Evolutionary conservation across 2,113 vertebrate species (phyloP), one percentile per base, ranked within the genome.

Genomic region (Oreochromis spilurus): DNA sequence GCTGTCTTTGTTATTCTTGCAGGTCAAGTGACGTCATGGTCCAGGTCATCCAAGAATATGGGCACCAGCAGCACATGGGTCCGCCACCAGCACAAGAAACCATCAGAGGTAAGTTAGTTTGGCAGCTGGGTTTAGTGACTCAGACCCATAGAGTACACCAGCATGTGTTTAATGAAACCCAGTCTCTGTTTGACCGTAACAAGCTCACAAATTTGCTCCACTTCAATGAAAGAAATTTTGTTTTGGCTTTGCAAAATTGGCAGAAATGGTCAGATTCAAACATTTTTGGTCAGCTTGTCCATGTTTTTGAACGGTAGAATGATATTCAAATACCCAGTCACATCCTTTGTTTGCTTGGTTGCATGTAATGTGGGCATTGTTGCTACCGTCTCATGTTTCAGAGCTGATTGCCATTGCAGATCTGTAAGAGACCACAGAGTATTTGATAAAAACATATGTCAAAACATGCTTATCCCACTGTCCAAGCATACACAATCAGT

Each of bases 31-130:
- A 99, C 97, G 0, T 97, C 97, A 3, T 96, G 97, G 88, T 97
- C 97, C 90, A 96, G 97, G 96, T 98, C 97, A 87, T 98, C 98
- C 91, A 99, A 97, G 95, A 81, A 93, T 92, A 91, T 82, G 62
- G 97, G 95, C 80, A 97, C 97, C 95, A 98, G 97, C 94, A 97
- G 97, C 87, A 95, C 97, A 91, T 99, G 98, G 98, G 96, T 97
- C 84, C 97, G 97, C 48, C 98, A 97, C 91, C 98, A 97, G 95
- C 98, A 98, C 92, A 99, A 98, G 96, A 99, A 98, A 89, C 98
- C 98, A 8, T 99, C 98, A 24, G 98, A 99, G 97, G 98, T 99
- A 87, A 1, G 96, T 87, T 16, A 21, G 8, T 19, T 31, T 36
- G 8, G 53, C 87, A 75, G 9, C 10, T 79, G 9, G 58, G 26